A percentile compares a stretch with the other conserved stretches of the same genome.
Conservation (phyloP, 1,140 invertebrate species). For the Galendromus occidentalis region DNA sequence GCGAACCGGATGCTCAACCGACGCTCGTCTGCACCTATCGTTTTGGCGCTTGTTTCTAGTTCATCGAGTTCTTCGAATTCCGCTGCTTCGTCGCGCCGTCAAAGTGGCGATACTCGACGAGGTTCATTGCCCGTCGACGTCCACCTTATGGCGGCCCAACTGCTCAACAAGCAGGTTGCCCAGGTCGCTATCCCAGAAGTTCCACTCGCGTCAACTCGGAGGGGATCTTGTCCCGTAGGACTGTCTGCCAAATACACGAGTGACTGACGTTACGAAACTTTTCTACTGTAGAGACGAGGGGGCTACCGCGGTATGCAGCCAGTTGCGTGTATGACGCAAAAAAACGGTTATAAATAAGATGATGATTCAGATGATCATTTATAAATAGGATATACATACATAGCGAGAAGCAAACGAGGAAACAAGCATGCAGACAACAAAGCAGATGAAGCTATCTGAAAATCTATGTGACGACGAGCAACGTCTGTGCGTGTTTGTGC, state of each 20-base stretch:
- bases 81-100: background rate
- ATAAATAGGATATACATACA: no score
- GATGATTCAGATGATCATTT: no score
- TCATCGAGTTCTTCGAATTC: conserved; percentile 4
- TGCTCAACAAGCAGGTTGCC: conserved; percentile 1
- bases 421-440: no score
- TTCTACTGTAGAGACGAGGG: no score
- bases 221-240: background rate
- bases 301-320: no score
- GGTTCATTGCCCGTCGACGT: conserved; percentile 2
- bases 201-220: background rate
- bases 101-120: conserved; percentile 2
- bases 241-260: background rate
- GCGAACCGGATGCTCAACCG: background rate
- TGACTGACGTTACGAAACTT: no score
- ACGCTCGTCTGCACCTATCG: conserved; percentile 1
- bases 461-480: no score
- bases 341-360: no score
- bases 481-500: no score
- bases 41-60: background rate
- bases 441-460: no score
- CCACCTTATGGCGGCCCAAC: background rate
- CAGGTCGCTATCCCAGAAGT: conserved; percentile 5
- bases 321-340: no score
- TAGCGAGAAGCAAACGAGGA: no score